Evolutionary conservation across 2,797 vertebrate species (phyloP).

Genomic region (Poeciliopsis paucimaculata): DNA sequence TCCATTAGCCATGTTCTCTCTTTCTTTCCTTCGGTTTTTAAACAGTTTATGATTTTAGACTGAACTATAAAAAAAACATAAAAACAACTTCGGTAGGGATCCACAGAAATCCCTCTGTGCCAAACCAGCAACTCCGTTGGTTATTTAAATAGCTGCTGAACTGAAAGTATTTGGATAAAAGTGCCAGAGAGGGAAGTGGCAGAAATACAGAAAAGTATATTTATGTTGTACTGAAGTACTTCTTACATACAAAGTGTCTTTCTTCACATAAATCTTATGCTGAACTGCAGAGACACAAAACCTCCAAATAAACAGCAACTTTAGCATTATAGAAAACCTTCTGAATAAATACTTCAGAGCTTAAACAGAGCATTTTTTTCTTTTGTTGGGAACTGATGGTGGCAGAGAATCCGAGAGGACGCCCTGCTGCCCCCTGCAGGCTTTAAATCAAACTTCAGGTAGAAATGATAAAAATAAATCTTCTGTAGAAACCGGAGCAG

Average conservation of each 20-base stretch:
- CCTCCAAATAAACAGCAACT: neutral
- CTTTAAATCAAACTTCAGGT: neutral
- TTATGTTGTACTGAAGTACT: neutral
- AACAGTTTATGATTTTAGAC: neutral
- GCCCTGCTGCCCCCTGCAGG: neutral
- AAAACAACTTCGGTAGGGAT: neutral
- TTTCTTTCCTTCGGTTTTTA: neutral
- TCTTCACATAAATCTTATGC: neutral
- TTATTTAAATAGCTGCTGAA: neutral
- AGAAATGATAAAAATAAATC: slow-evolving; percentile 3
- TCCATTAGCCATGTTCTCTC: neutral
- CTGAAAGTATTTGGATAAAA: neutral
- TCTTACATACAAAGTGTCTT: neutral
- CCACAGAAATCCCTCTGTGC: too few relatives aligned
- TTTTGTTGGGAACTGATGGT: neutral
- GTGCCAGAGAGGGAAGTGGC: neutral
- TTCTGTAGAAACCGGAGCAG: neutral
- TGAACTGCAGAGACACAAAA: neutral
- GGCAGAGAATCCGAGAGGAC: neutral
- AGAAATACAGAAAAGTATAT: neutral
- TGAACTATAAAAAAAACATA: neutral
- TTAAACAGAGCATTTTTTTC: neutral
- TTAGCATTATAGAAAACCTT: neutral
- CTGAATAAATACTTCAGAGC: neutral
- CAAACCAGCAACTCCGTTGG: neutral